These are phyloP conservation scores for Papilio protenor DNA, from an alignment of 2,888 invertebrate species.

Conservation along the genomic window DNA sequence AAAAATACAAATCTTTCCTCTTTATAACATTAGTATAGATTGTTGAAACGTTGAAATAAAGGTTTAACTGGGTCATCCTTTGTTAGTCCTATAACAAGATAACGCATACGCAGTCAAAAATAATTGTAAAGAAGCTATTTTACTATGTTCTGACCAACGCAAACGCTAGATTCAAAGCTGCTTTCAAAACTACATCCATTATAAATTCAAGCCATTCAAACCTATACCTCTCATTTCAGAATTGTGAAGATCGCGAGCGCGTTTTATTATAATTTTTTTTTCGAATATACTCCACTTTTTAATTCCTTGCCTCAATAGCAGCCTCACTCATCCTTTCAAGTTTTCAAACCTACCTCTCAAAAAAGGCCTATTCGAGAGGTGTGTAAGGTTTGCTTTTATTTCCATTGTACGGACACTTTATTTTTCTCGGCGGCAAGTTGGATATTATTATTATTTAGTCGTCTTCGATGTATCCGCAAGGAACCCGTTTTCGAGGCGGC, in stretches of 20 bases:
- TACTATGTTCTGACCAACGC: constrained; percentile 44
- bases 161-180: constrained; percentile 49
- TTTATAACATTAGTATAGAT: too few relatives aligned
- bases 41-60: background rate
- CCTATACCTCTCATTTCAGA: constrained; percentile 63
- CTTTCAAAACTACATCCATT: constrained; percentile 51
- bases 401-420: constrained; percentile 62
- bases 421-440: constrained; percentile 60
- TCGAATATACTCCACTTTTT: constrained; percentile 47
- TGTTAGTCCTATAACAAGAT: constrained; percentile 29
- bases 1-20: too few relatives aligned
- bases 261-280: constrained; percentile 47
- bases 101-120: constrained; percentile 37
- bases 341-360: constrained; percentile 50
- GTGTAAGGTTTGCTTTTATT: constrained; percentile 60
- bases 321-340: constrained; percentile 49
- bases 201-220: constrained; percentile 59
- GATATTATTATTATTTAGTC: constrained; percentile 76
- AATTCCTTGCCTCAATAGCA: constrained; percentile 52
- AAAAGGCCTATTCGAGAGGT: constrained; percentile 54
- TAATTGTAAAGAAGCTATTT: constrained; percentile 41
- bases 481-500: constrained; percentile 74
- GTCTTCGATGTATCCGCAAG: constrained; percentile 64
- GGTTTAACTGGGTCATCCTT: constrained; percentile 22
- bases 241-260: constrained; percentile 57